A percentile compares a stretch with the other conserved stretches of the same genome.
Conservation (phyloP, 2,888 invertebrate species). For the Drosophila suboccidentalis region DNA sequence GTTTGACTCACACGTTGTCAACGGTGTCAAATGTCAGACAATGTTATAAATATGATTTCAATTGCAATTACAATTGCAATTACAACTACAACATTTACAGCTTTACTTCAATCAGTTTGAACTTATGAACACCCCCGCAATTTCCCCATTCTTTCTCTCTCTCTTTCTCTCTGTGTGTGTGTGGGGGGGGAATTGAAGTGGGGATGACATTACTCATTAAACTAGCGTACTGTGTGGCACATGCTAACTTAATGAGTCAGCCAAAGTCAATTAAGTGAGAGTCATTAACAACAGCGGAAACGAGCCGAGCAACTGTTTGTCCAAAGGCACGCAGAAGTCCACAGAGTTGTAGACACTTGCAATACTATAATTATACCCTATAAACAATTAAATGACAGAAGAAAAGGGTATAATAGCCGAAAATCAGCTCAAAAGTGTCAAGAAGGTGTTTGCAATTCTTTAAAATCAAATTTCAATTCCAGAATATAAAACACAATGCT, state of each 20-base stretch:
- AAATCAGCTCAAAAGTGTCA: not conserved
- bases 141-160: not conserved
- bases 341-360: not conserved
- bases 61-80: constrained; percentile 47
- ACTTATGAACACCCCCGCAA: constrained; percentile 8
- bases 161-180: not conserved
- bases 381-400: not conserved
- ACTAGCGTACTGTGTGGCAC: constrained; percentile 11
- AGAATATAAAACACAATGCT: not conserved
- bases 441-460: not conserved
- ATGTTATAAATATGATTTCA: constrained; percentile 57
- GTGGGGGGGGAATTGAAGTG: not conserved
- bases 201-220: constrained; percentile 15
- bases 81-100: constrained; percentile 48
- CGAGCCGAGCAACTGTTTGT: constrained; percentile 4
- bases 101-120: constrained; percentile 25
- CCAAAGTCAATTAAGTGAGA: constrained; percentile 34
- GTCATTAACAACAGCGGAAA: constrained; percentile 27
- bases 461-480: not conserved
- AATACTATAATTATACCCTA: constrained; percentile 2
- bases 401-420: not conserved
- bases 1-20: constrained; percentile 11
- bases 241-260: constrained; percentile 30
- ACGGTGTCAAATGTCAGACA: constrained; percentile 66
- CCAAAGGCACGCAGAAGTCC: not conserved